These are phyloP conservation scores for Callospermophilus lateralis DNA, from an alignment of 2,113 vertebrate genomes.

Conservation along the genomic window DNA sequence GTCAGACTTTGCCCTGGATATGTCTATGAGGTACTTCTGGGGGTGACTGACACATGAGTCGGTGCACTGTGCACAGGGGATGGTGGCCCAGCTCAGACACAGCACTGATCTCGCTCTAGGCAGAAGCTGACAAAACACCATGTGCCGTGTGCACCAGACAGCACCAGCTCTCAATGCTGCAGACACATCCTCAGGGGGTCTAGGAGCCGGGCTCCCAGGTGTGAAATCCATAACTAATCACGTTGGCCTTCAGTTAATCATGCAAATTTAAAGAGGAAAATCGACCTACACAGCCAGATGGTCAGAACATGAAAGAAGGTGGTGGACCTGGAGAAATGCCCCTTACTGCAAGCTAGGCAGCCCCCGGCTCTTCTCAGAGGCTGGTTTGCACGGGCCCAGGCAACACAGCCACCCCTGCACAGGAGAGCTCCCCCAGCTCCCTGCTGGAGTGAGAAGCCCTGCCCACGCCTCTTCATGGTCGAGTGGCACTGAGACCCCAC, in stretches of 20 bases:
- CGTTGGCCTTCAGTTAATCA: neutral
- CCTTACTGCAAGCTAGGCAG: neutral
- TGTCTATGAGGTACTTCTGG: neutral
- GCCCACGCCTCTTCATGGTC: neutral
- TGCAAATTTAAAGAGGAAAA: neutral
- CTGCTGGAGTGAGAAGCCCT: neutral
- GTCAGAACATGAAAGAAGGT: neutral
- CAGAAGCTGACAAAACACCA: neutral
- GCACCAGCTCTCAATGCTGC: neutral
- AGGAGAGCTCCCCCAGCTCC: neutral
- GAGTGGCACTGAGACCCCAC: no score
- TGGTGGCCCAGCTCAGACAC: no score
- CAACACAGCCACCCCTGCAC: neutral
- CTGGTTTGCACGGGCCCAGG: neutral
- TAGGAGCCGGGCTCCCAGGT: neutral
- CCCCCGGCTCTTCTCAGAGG: neutral
- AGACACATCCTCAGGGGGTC: neutral
- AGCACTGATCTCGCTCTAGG: neutral
- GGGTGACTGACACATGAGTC: neutral
- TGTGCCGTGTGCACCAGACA: neutral
- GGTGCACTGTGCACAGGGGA: no score
- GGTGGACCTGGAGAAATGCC: neutral
- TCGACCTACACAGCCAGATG: neutral
- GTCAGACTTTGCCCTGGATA: neutral
- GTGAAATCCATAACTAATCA: slow-evolving; percentile 53